These are phyloP conservation scores for Piscicola geometra DNA, from an alignment of 2,888 invertebrate genomes.

Conservation along the genomic window DNA sequence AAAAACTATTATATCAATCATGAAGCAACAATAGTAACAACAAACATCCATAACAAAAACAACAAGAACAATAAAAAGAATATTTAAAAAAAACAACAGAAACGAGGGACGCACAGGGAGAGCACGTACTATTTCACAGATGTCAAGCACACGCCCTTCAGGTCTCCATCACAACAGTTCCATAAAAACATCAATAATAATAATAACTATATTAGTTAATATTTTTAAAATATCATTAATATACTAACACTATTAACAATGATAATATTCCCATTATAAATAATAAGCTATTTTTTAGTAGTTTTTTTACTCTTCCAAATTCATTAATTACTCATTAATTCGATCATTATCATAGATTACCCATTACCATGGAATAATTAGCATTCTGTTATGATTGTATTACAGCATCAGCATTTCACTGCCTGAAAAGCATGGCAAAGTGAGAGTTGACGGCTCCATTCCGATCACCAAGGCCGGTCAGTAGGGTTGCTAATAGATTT, in stretches of 20 bases:
- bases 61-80: no score
- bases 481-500: background rate
- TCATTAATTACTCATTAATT: no score
- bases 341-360: background rate
- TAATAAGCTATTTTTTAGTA: background rate
- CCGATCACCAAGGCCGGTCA: constrained; percentile 34
- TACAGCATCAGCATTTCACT: constrained; percentile 72
- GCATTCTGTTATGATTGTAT: background rate
- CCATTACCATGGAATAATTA: background rate
- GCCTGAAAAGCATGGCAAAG: constrained; percentile 75
- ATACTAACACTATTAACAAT: background rate
- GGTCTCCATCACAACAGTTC: constrained; percentile 39
- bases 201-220: no score
- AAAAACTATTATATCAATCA: no score
- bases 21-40: no score
- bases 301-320: no score
- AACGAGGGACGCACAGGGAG: constrained; percentile 21
- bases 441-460: constrained; percentile 35
- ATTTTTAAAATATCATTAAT: no score
- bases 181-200: no score
- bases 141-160: constrained; percentile 79
- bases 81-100: no score
- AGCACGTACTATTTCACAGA: constrained; percentile 70
- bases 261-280: background rate
- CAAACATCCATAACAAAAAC: no score